phyloP scores from a whole-genome alignment of 2,797 vertebrate genomes.

The Sylvilagus floridanus region DNA sequence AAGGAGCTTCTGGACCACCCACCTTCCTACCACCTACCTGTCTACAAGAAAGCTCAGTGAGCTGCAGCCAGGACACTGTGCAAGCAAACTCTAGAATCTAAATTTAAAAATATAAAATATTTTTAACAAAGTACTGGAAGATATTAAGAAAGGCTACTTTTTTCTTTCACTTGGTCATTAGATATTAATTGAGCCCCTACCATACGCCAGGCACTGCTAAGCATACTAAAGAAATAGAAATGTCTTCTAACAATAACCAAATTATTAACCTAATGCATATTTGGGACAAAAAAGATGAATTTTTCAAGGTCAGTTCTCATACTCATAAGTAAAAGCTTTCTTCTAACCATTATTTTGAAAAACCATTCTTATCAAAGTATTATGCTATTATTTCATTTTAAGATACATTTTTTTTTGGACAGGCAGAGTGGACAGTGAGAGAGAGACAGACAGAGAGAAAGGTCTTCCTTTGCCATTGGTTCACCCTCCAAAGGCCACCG shows the following conservation, averaged over 20 bases:
- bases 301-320: constrained; percentile 28
- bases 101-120: constrained; percentile 52
- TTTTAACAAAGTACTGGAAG: constrained; percentile 25
- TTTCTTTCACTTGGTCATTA: background rate
- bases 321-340: constrained; percentile 34
- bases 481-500: too few relatives aligned
- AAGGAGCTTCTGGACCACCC: background rate
- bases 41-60: constrained; percentile 18
- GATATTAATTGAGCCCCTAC: background rate
- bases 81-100: constrained; percentile 1
- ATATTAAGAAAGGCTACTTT: background rate
- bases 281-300: background rate
- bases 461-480: too few relatives aligned
- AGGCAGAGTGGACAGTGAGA: too few relatives aligned
- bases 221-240: background rate
- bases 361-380: constrained; percentile 32
- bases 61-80: background rate
- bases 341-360: background rate
- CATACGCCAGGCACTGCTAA: background rate
- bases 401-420: background rate
- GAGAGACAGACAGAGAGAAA: too few relatives aligned
- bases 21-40: constrained; percentile 11
- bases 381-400: constrained; percentile 54
- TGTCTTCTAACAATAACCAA: background rate
- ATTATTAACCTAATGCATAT: constrained; percentile 19